These are phyloP conservation scores for Melanotus villosus DNA, from an alignment of 2,888 invertebrate species.

Conservation along the genomic window DNA sequence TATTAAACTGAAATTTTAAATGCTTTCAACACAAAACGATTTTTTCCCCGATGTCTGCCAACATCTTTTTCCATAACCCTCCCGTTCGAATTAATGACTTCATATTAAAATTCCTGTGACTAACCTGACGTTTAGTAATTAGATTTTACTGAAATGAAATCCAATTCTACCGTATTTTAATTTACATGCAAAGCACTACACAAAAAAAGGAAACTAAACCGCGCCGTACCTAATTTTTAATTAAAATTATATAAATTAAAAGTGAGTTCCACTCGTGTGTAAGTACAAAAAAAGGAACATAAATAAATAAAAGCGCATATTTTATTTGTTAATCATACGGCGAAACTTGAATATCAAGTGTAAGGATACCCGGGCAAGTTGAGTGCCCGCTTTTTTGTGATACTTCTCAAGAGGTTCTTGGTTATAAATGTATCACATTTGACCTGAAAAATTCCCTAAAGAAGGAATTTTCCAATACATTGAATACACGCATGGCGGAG, in stretches of 20 bases:
- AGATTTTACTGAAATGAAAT: constrained; percentile 61
- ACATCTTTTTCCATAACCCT: constrained; percentile 40
- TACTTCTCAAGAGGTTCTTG: constrained; percentile 19
- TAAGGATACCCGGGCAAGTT: constrained; percentile 15
- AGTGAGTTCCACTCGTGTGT: constrained; percentile 9
- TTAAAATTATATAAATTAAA: constrained; percentile 42
- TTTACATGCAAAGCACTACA: constrained; percentile 45
- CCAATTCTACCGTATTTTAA: constrained; percentile 53
- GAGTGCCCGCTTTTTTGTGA: constrained; percentile 21
- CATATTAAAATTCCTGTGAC: constrained; percentile 62
- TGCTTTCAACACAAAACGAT: constrained; percentile 19
- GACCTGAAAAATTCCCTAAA: constrained; percentile 44
- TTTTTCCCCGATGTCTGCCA: constrained; percentile 31
- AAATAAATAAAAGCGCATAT: no score
- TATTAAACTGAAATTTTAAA: neutral
- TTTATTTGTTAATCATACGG: neutral
- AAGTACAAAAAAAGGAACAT: neutral
- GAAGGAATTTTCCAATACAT: constrained; percentile 45
- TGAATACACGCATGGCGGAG: constrained; percentile 39
- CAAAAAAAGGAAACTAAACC: constrained; percentile 38
- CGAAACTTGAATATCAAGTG: neutral
- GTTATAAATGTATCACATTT: constrained; percentile 46
- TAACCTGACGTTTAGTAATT: constrained; percentile 61
- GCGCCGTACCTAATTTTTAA: constrained; percentile 38
- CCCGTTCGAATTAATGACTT: constrained; percentile 59